Base-by-base conservation (phyloP, 1,140 invertebrate genomes). In the Drosophila littoralis region DNA sequence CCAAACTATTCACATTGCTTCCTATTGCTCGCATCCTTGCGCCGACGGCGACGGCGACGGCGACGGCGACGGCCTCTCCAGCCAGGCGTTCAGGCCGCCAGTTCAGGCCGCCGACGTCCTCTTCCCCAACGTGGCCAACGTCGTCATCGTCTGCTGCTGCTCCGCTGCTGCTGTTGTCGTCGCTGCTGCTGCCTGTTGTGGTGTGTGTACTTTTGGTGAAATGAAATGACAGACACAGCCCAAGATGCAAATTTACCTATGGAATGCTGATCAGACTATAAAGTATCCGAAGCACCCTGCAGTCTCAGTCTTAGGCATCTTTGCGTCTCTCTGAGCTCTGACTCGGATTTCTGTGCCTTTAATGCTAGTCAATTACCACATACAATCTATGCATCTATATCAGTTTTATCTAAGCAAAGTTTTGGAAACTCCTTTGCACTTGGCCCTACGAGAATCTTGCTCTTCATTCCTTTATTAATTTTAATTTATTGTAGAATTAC, bases 211-310 rank as follows among this genome's bases (percentile, higher is more conserved):
- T 85, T 86, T 86, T 79, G 79, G 84, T 80, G 84, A 89, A 88
- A 86, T 86, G 82, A 86, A 86, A 88, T 88, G 84, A 88, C 84
- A 88, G 84, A 84, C 84, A 78, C 84, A 77, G 55, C 84, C 65
- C 84, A 83, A 88, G 84, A 88, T 88, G 84, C 84, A 88, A 88
- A 89, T 89, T 89, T 89, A 84, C 58, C 84, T 84, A 89, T 89
- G 84, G 84, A 89, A 84, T 89, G 84, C 73, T 50, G 66, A 73
- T 50, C 67, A 52, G 64, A 66, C 72, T 36, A 54, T 57, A 38
- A 17, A 22, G 71, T 63, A 72, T 35, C 35, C 10, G 4, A 12
- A 58, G 59, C 74, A 64, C 72, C 46, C 82, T 86, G 59, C 51
- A 54, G 13, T 12, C 10, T 10, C 36, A 38, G 36, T 28, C 5